These are phyloP conservation scores for Neria commutata DNA, from an alignment of 2,888 invertebrate genomes.

Conservation along the genomic window DNA sequence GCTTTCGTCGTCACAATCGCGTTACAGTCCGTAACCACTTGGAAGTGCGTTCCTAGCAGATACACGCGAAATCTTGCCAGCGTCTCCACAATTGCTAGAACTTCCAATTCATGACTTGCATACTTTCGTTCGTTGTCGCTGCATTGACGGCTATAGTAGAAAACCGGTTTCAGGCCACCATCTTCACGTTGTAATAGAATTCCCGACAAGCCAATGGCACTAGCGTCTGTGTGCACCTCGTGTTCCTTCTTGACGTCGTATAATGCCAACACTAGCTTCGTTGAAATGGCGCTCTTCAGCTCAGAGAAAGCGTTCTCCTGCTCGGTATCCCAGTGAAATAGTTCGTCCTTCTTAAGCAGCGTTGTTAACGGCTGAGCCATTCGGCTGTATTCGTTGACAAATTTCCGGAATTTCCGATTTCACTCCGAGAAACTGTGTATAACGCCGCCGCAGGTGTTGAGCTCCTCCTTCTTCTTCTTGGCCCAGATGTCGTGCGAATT, in stretches of 20 bases:
- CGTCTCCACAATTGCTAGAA: slow-evolving; percentile 45
- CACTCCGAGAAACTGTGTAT: slow-evolving; percentile 57
- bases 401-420: slow-evolving; percentile 17
- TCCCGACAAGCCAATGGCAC: slow-evolving; percentile 41
- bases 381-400: not conserved
- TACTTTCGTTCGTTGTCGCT: slow-evolving; percentile 49
- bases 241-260: slow-evolving; percentile 13
- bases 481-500: slow-evolving; percentile 99
- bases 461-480: slow-evolving; percentile 76
- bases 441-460: slow-evolving; percentile 17
- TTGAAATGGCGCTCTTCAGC: slow-evolving; percentile 34
- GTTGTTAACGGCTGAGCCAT: not conserved
- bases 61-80: slow-evolving; percentile 50
- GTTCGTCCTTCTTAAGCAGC: slow-evolving; percentile 20
- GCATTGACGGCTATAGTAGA: slow-evolving; percentile 46
- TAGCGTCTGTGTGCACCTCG: slow-evolving; percentile 48
- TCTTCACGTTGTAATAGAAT: slow-evolving; percentile 43
- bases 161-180: slow-evolving; percentile 35
- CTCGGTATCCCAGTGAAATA: slow-evolving; percentile 29
- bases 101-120: slow-evolving; percentile 55
- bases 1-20: slow-evolving; percentile 41
- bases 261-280: slow-evolving; percentile 40
- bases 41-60: slow-evolving; percentile 42
- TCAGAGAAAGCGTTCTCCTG: slow-evolving; percentile 39
- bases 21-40: slow-evolving; percentile 49